phyloP scores from a whole-genome alignment of 2,113 vertebrate genomes.

The Dipodomys merriami region DNA sequence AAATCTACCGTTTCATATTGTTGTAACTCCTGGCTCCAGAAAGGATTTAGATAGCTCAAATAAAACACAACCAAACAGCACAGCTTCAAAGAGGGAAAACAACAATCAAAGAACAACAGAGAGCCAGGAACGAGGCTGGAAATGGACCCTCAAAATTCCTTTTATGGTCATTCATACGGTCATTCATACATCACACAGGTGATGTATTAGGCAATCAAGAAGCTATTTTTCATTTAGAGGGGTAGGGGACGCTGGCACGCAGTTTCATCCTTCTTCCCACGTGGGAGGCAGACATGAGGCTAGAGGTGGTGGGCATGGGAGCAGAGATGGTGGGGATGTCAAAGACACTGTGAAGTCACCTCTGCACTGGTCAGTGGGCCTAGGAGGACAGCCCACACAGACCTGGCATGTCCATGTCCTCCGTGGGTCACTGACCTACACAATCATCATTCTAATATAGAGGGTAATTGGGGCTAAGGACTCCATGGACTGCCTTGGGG shows the following conservation, averaged over 20 bases:
- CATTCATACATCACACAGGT: no score
- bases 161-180: neutral
- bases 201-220: neutral
- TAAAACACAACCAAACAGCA: neutral
- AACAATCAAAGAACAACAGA: neutral
- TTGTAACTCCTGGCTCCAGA: neutral
- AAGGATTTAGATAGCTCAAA: neutral
- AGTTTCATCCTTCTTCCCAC: neutral
- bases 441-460: neutral
- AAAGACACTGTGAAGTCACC: accelerated
- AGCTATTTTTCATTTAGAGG: neutral
- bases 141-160: neutral
- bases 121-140: neutral
- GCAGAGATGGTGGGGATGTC: neutral
- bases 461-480: neutral
- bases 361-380: neutral
- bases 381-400: accelerated
- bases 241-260: no score
- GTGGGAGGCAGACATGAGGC: neutral
- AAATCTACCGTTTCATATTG: neutral
- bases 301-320: neutral
- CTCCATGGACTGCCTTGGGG: neutral
- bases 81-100: neutral
- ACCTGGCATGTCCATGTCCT: accelerated
- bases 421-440: accelerated